These are phyloP conservation scores for Girardia tigrina DNA, from an alignment of 2,888 invertebrate species.

Conservation along the genomic window DNA sequence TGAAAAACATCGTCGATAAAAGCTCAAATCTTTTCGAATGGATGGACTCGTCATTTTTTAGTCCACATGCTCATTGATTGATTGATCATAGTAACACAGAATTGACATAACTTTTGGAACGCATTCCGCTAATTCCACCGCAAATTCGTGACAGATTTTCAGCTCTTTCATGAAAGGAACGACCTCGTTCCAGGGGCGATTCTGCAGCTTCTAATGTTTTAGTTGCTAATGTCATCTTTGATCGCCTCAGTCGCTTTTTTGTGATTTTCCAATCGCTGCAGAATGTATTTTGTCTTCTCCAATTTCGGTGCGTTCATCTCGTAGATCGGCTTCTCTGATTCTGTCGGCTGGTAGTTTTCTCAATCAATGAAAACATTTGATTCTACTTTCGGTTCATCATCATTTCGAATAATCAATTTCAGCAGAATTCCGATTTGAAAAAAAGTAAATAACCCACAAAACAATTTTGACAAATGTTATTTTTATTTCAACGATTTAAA, in stretches of 20 bases:
- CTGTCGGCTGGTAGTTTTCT: constrained; percentile 58
- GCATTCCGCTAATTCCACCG: constrained; percentile 55
- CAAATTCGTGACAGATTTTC: constrained; percentile 28
- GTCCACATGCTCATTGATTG: constrained; percentile 78
- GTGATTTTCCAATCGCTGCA: constrained; percentile 30
- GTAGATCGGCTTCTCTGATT: constrained; percentile 52
- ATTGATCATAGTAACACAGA: constrained; percentile 71
- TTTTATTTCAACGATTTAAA: too few species aligned
- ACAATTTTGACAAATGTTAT: too few species aligned
- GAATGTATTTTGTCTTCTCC: constrained; percentile 27
- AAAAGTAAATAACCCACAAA: too few species aligned
- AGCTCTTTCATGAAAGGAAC: constrained; percentile 66
- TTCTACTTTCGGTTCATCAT: too few species aligned
- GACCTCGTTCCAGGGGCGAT: constrained; percentile 72
- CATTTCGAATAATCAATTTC: too few species aligned
- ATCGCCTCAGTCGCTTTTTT: constrained; percentile 37
- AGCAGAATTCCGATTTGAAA: too few species aligned
- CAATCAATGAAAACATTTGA: too few species aligned
- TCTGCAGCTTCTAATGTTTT: constrained; percentile 64
- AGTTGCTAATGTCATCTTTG: constrained; percentile 65
- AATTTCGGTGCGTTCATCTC: constrained; percentile 49
- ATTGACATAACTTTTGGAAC: constrained; percentile 70
- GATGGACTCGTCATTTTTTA: too few species aligned
- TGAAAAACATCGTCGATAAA: too few species aligned
- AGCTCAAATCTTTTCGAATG: too few species aligned